Evolutionary conservation across 1,140 invertebrate genomes (phyloP).

Genomic region (Nasonia longicornis): DNA sequence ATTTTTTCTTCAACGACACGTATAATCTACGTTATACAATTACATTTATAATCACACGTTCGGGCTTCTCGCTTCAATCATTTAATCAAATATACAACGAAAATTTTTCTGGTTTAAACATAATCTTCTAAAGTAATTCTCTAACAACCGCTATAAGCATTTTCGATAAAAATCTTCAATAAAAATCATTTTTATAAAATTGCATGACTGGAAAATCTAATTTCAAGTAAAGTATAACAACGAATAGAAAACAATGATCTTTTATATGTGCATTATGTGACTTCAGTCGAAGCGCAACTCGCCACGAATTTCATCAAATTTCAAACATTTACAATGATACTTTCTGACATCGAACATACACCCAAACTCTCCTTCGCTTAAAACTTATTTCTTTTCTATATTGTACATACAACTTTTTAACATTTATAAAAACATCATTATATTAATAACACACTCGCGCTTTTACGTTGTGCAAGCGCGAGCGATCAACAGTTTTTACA

Average conservation of each 20-base stretch:
- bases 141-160: constrained; percentile 4
- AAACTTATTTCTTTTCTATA: not conserved
- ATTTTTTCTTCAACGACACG: constrained; percentile 36
- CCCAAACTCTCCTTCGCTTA: not conserved
- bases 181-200: constrained; percentile 22
- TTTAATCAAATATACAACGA: constrained; percentile 33
- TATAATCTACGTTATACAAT: constrained; percentile 26
- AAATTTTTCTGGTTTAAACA: not conserved
- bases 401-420: not conserved
- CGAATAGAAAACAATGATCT: constrained; percentile 26
- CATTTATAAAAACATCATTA: constrained; percentile 5
- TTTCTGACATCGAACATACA: not conserved
- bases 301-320: constrained; percentile 12
- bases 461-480: not conserved
- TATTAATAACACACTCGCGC: not conserved
- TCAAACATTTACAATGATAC: not conserved
- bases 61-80: not conserved
- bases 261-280: constrained; percentile 1
- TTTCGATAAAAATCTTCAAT: not conserved
- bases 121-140: not conserved
- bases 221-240: constrained; percentile 5
- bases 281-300: constrained; percentile 35
- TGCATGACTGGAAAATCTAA: not conserved
- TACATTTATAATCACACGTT: constrained; percentile 27
- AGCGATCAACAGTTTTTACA: not conserved